These are phyloP conservation scores for Leptopilina drosophilae DNA, from an alignment of 2,888 invertebrate genomes.

Conservation along the genomic window DNA sequence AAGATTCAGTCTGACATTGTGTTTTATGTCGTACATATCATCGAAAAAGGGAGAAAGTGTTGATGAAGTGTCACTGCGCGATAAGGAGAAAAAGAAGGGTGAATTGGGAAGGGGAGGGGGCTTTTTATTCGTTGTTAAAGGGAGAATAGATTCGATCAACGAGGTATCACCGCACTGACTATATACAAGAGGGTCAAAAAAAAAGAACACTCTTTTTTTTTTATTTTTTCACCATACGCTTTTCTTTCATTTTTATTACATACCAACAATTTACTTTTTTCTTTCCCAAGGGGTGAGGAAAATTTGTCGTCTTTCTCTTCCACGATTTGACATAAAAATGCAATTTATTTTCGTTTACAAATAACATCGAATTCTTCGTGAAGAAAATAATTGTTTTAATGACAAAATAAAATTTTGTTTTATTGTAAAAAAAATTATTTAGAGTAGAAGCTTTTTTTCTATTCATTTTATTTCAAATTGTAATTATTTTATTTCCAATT, in stretches of 20 bases:
- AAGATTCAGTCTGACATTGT: slow-evolving; percentile 8
- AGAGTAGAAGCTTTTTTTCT: too few species aligned
- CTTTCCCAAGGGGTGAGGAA: background rate
- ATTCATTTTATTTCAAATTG: too few species aligned
- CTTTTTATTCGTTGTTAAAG: slow-evolving; percentile 9
- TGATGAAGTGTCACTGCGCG: slow-evolving; percentile 23
- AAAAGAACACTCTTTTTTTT: slow-evolving; percentile 1
- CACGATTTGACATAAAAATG: background rate
- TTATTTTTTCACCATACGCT: background rate
- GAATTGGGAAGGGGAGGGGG: too few species aligned
- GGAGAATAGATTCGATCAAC: slow-evolving; percentile 23
- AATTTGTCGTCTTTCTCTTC: background rate
- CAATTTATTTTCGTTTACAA: background rate
- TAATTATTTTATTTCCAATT: too few species aligned
- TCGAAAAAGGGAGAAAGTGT: slow-evolving; percentile 5
- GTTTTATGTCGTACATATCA: slow-evolving; percentile 18
- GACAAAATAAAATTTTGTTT: too few species aligned
- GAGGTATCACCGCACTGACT: slow-evolving; percentile 2
- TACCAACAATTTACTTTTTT: background rate
- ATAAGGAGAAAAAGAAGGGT: slow-evolving; percentile 1
- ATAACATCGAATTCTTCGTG: too few species aligned
- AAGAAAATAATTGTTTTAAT: too few species aligned
- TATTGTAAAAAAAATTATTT: too few species aligned
- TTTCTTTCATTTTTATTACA: slow-evolving; percentile 11
- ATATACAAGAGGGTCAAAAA: slow-evolving; percentile 15